Evolutionary conservation across 2,797 vertebrate genomes (phyloP), one percentile per base, ranked within the genome.

Genomic region (Mormyrops attenuatus): DNA sequence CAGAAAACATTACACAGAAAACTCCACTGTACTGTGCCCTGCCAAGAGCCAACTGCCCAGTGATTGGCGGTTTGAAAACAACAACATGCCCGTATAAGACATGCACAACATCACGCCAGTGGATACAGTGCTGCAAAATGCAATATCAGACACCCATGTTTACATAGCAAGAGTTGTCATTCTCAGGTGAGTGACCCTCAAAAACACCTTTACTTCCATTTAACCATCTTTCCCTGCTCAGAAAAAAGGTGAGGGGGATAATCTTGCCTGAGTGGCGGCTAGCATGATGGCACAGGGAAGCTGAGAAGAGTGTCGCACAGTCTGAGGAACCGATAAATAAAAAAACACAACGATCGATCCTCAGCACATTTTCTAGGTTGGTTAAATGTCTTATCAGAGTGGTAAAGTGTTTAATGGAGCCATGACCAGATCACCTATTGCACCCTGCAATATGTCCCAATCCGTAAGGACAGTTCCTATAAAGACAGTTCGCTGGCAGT

Each of bases 321-420:
- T 85, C 69, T 41, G 69, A 73, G 69, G 13, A 38, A 38, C 69
- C 69, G 38, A 73, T 73, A 73, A 91, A 89, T 88, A 92, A 89
- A 91, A 52, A 26, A 88, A 88, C 89, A 53, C 85, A 89, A 44
- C 20, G 20, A 92, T 91, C 90, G 85, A 92, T 92, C 92, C 66
- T 88, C 73, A 89, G 69, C 73, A 90, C 60, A 77, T 88, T 91
- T 92, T 92, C 89, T 90, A 84, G 90, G 90, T 85, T 92, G 88
- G 91, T 92, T 92, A 92, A 92, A 89, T 89, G 89, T 90, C 90
- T 91, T 90, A 88, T 91, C 26, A 88, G 89, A 89, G 88, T 89
- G 90, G 89, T 92, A 88, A 91, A 91, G 89, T 87, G 91, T 73
- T 73, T 73, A 38, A 38, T 73, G 88, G 87, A 91, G 69, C 88